A percentile compares a stretch with the other conserved stretches of the same genome.
These are phyloP conservation scores for Phalacrocorax brasilianus DNA, from an alignment of 2,113 vertebrate species.

Conservation along the genomic window DNA sequence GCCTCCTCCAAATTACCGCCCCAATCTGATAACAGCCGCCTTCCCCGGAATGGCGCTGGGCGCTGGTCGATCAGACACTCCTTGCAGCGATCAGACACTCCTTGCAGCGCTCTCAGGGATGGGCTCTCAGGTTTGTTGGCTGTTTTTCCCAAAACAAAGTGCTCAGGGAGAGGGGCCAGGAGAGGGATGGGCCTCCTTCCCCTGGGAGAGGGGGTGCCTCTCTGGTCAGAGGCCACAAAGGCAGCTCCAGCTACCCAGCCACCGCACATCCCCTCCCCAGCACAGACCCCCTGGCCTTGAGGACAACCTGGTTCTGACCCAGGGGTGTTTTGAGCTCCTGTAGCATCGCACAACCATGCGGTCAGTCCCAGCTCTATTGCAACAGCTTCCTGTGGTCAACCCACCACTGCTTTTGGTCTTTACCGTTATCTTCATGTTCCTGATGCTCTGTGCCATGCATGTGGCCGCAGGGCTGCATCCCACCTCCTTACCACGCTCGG, in stretches of 20 bases:
- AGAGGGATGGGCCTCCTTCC: neutral
- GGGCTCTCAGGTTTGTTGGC: neutral
- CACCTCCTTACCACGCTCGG: neutral
- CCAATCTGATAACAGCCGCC: neutral
- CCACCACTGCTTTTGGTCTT: neutral
- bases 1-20: neutral
- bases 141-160: neutral
- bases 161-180: neutral
- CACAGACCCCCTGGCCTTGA: accelerated
- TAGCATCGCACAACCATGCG: accelerated
- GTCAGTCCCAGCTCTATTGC: neutral
- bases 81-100: neutral
- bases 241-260: neutral
- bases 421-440: neutral
- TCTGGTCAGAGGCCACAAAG: accelerated
- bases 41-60: accelerated
- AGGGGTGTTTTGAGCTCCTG: neutral
- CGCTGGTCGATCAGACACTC: accelerated
- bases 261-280: neutral
- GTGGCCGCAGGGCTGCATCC: neutral
- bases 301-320: neutral
- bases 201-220: neutral
- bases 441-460: neutral
- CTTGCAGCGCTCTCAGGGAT: neutral
- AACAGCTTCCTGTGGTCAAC: neutral